Conservation (phyloP, 2,888 invertebrate genomes). For the Drosophila pseudotalamancana region DNA sequence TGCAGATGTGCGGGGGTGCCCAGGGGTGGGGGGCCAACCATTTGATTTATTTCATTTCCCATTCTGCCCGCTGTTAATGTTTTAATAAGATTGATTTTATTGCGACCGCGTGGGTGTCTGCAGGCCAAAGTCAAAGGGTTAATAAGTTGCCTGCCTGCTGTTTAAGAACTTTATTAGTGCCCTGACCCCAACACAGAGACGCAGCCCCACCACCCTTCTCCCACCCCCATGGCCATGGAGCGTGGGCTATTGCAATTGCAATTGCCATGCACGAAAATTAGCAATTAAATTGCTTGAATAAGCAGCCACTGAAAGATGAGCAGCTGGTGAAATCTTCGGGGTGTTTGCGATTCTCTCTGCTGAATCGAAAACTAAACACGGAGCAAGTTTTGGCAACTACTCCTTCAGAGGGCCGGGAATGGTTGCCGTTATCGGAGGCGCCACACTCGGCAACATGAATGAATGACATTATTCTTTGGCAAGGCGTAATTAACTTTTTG, state of each 20-base stretch:
- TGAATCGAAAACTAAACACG: background rate
- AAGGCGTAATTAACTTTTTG: constrained; percentile 82
- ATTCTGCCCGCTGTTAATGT: constrained; percentile 70
- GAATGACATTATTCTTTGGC: constrained; percentile 57
- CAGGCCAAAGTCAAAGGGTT: constrained; percentile 78
- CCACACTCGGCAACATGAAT: constrained; percentile 41
- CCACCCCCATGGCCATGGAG: background rate
- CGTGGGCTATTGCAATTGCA: constrained; percentile 29
- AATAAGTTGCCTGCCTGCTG: constrained; percentile 82
- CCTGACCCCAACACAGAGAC: background rate
- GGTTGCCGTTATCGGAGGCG: constrained; percentile 33
- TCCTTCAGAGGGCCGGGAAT: constrained; percentile 1
- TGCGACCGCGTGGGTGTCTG: constrained; percentile 60
- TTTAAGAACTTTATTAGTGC: constrained; percentile 80
- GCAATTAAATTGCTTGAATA: constrained; percentile 65
- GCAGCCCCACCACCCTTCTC: background rate
- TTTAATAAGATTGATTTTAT: constrained; percentile 84
- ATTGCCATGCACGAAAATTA: constrained; percentile 56
- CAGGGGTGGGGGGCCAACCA: constrained; percentile 28
- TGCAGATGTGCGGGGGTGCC: no score
- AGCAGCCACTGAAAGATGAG: constrained; percentile 39
- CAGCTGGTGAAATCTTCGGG: constrained; percentile 6
- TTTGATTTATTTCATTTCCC: constrained; percentile 78
- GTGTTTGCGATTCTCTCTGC: background rate
- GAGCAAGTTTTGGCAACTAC: constrained; percentile 8